Conservation (phyloP, 2,113 vertebrate species). For the Microtus oregoni region DNA sequence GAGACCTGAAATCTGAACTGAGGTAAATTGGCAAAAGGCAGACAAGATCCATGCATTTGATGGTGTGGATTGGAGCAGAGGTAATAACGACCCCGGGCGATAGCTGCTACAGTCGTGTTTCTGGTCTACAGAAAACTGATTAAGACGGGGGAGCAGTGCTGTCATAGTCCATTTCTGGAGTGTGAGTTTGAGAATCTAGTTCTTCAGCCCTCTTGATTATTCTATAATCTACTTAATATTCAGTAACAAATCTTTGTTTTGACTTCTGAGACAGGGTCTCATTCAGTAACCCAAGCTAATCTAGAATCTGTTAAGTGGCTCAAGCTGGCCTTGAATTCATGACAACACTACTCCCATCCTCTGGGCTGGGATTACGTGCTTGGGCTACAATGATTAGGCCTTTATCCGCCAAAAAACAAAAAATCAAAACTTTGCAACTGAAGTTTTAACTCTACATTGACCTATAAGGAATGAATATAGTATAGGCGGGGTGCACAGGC, state of each 20-base stretch:
- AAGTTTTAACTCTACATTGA: conserved; percentile 25
- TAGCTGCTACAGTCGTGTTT: neutral
- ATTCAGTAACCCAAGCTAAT: neutral
- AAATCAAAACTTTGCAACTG: neutral
- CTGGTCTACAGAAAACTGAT: neutral
- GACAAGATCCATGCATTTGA: neutral
- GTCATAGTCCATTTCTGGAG: neutral
- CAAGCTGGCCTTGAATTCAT: neutral
- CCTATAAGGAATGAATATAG: neutral
- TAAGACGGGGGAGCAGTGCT: neutral
- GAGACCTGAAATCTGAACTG: neutral
- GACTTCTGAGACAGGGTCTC: neutral
- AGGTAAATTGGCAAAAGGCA: neutral
- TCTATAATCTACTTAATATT: conserved; percentile 21
- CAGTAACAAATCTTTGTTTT: neutral
- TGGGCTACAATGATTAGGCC: neutral
- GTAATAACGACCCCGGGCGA: neutral
- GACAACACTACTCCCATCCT: neutral
- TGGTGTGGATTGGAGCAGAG: neutral
- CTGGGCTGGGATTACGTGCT: neutral
- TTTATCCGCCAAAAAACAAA: neutral
- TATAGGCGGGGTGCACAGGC: too few species aligned
- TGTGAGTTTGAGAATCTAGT: neutral
- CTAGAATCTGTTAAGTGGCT: neutral
- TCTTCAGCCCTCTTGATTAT: neutral